These are phyloP conservation scores for Microcebus lehilahytsara DNA, from an alignment of 2,113 vertebrate genomes.

Conservation along the genomic window DNA sequence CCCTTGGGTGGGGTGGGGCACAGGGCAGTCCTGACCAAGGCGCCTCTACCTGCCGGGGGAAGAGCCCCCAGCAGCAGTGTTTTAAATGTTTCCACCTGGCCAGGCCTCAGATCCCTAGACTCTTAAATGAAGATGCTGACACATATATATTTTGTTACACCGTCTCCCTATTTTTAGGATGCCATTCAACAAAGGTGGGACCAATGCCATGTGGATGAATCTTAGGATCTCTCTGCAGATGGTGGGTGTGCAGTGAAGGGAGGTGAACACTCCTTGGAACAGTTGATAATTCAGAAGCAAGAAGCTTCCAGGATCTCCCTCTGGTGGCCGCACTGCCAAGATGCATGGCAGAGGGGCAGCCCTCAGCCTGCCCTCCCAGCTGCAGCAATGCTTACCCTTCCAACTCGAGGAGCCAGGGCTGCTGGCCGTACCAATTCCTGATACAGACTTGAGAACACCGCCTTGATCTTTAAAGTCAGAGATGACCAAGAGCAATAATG, in stretches of 20 bases:
- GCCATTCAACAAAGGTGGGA: slow-evolving; percentile 3
- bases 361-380: background rate
- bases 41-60: background rate
- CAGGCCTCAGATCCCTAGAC: background rate
- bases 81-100: background rate
- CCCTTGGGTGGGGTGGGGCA: background rate
- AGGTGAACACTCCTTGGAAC: background rate
- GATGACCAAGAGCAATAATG: background rate
- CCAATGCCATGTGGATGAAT: background rate
- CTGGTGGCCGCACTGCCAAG: background rate
- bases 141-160: background rate
- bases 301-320: background rate
- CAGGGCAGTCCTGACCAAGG: background rate
- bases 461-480: background rate
- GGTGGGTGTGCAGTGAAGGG: background rate
- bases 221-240: background rate
- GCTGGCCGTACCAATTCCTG: background rate
- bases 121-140: background rate
- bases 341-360: background rate
- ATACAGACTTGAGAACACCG: background rate
- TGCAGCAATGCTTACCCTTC: background rate
- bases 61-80: background rate
- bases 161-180: slow-evolving; percentile 68
- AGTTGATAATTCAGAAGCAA: background rate
- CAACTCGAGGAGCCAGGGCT: background rate